These are phyloP conservation scores for Spodoptera picta DNA, from an alignment of 2,888 invertebrate species.

Conservation along the genomic window DNA sequence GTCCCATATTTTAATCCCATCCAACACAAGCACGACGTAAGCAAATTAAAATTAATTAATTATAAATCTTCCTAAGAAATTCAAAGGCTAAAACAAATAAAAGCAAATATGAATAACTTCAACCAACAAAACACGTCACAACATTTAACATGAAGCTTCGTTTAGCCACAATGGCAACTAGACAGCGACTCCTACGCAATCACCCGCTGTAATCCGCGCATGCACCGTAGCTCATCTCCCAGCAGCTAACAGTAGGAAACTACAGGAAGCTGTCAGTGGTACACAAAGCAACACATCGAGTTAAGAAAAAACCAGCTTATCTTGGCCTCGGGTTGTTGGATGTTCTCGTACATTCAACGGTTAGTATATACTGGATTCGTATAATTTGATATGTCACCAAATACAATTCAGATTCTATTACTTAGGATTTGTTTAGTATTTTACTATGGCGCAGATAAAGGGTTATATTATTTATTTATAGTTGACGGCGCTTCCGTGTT, in stretches of 20 bases:
- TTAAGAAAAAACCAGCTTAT: too few species aligned
- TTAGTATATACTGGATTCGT: too few species aligned
- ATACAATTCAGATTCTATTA: constrained; percentile 45
- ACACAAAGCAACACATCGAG: background rate
- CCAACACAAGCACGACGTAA: too few species aligned
- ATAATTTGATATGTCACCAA: too few species aligned
- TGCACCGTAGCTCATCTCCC: constrained; percentile 38
- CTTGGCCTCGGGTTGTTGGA: too few species aligned
- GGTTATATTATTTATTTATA: constrained; percentile 23
- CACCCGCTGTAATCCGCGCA: constrained; percentile 16
- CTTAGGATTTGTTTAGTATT: constrained; percentile 34
- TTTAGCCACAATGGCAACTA: constrained; percentile 31
- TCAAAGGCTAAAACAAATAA: too few species aligned
- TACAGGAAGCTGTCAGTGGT: constrained; percentile 31
- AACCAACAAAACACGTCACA: constrained; percentile 10
- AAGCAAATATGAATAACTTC: background rate
- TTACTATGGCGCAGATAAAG: constrained; percentile 27
- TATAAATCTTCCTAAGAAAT: too few species aligned
- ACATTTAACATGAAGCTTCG: constrained; percentile 31
- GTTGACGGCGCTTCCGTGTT: constrained; percentile 9
- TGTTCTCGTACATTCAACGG: too few species aligned
- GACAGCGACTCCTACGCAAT: constrained; percentile 49
- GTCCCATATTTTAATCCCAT: too few species aligned
- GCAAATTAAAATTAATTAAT: too few species aligned
- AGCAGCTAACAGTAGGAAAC: constrained; percentile 44